A percentile compares a stretch with the other conserved stretches of the same genome.
Evolutionary conservation across 1,140 invertebrate genomes (phyloP).

Genomic region (Dinoponera quadriceps): DNA sequence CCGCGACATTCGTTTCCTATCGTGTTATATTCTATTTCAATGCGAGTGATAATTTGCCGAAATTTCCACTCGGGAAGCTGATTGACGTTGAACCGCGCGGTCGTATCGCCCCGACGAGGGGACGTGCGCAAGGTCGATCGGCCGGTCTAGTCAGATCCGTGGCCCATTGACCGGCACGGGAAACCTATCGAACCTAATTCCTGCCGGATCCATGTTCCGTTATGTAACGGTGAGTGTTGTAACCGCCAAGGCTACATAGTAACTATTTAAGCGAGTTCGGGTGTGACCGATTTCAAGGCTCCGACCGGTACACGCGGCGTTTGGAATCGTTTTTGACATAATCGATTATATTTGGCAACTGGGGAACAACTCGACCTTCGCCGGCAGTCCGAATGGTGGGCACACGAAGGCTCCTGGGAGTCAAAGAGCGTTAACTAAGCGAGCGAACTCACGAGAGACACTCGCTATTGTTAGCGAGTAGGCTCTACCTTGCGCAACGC

Average conservation of each 20-base stretch:
- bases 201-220: not conserved
- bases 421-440: conserved; percentile 20
- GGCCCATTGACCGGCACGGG: conserved; percentile 2
- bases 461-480: conserved; percentile 9
- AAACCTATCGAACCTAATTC: conserved; percentile 21
- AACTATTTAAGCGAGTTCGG: not conserved
- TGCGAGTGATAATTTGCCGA: too few species aligned
- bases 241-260: conserved; percentile 49
- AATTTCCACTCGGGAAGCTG: too few species aligned
- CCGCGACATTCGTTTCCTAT: too few species aligned
- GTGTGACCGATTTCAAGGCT: not conserved
- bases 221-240: conserved; percentile 40
- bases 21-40: too few species aligned
- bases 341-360: conserved; percentile 10
- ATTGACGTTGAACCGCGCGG: conserved; percentile 9
- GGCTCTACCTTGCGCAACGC: conserved; percentile 15
- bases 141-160: not conserved
- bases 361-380: conserved; percentile 21
- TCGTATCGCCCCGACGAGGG: not conserved
- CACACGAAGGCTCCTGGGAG: not conserved
- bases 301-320: not conserved
- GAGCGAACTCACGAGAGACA: conserved; percentile 11
- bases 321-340: conserved; percentile 5
- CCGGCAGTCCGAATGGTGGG: too few species aligned
- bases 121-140: conserved; percentile 16